Evolutionary conservation across 2,113 vertebrate species (phyloP), one percentile per base, ranked within the genome.

Genomic region (Silurus meridionalis): DNA sequence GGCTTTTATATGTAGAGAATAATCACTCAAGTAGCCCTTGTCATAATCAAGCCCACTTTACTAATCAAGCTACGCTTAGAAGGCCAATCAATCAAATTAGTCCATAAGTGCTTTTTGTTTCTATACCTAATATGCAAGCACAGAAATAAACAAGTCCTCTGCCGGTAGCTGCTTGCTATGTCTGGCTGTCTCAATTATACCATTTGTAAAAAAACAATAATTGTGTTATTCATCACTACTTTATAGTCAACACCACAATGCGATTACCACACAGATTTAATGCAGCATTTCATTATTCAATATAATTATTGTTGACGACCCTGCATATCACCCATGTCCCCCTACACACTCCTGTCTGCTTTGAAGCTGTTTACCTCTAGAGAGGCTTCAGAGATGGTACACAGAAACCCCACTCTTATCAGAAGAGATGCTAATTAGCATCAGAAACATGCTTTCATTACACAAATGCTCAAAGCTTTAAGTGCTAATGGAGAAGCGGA

Each of bases 391-490:
- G 79, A 60, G 37, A 28, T 25, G 55, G 60, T 82, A 69, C 46
- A 60, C 58, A 53, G 55, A 81, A 86, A 80, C 21, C 63, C 25
- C 19, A 64, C 55, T 21, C 85, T 91, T 84, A 89, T 90, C 89
- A 91, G 88, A 79, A 77, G 25, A 60, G 28, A 75, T 87, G 74
- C 63, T 83, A 80, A 85, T 89, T 66, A 85, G 72, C 25, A 82
- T 66, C 57, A 81, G 79, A 58, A 48, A 23, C 66, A 83, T 17
- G 50, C 28, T 87, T 85, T 77, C 74, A 83, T 87, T 83, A 74
- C 17, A 72, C 23, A 48, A 71, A 66, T 72, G 57, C 37, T 77
- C 69, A 87, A 64, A 87, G 79, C 58, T 37, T 55, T 72, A 78
- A 61, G 48, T 8, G n/a, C 71, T 64, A 23, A 64, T 50, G 17